phyloP scores from a whole-genome alignment of 2,888 invertebrate species.

The Trichopoda pennipes region DNA sequence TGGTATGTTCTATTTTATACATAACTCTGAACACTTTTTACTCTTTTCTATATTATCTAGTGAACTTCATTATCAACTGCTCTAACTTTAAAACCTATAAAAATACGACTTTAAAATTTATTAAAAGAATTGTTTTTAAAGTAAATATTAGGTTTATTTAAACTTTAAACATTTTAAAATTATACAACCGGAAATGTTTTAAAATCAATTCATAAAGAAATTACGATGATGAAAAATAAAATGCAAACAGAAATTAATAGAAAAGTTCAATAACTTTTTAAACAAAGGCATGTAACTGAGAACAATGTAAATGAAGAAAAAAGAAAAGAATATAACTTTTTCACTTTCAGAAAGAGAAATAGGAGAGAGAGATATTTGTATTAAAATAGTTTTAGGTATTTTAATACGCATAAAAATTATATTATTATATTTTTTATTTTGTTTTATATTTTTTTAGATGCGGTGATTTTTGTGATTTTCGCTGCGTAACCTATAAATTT shows the following conservation, averaged over 20 bases:
- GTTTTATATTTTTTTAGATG: neutral
- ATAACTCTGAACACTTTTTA: no score
- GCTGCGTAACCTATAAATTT: conserved; percentile 3
- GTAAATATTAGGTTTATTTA: neutral
- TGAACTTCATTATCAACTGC: neutral
- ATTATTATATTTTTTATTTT: neutral
- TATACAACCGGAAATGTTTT: conserved; percentile 37
- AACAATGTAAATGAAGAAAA: neutral
- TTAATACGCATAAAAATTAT: no score
- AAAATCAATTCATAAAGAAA: conserved; percentile 22
- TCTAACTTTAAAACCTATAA: neutral
- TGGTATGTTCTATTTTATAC: no score
- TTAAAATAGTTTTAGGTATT: no score
- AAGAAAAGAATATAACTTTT: neutral
- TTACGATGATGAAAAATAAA: neutral
- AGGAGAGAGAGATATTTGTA: neutral
- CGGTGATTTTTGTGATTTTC: neutral
- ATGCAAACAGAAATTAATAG: neutral
- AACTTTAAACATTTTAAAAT: neutral
- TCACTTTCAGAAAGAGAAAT: neutral
- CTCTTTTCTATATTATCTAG: neutral
- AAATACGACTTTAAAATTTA: neutral
- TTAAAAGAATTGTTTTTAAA: neutral
- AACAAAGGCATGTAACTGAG: neutral
- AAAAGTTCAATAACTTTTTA: conserved; percentile 41